These are phyloP conservation scores for Xenopus laevis DNA, from an alignment of 2,113 vertebrate species.

Conservation along the genomic window DNA sequence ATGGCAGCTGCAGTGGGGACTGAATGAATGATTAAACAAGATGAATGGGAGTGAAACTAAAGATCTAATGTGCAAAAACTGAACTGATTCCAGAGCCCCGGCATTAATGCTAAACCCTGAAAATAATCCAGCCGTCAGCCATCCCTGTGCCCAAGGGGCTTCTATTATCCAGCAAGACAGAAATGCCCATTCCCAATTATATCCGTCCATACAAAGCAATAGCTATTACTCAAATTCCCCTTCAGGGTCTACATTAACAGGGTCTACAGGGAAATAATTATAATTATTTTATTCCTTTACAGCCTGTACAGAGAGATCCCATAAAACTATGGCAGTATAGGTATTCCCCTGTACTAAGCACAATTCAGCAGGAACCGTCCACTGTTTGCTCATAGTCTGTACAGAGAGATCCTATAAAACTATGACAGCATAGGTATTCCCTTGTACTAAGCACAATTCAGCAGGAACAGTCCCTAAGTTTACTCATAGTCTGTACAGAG, in stretches of 20 bases:
- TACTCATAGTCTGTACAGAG: too few relatives aligned
- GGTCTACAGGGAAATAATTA: too few relatives aligned
- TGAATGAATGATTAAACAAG: constrained; percentile 17
- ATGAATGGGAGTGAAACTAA: background rate
- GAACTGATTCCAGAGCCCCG: background rate
- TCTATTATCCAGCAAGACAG: background rate
- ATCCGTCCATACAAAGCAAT: background rate
- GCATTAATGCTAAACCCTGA: constrained; percentile 1
- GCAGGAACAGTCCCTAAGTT: too few relatives aligned
- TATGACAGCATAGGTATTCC: too few relatives aligned
- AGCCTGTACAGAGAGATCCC: too few relatives aligned
- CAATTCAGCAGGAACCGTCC: too few relatives aligned
- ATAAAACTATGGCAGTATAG: too few relatives aligned
- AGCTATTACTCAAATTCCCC: background rate
- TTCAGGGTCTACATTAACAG: background rate
- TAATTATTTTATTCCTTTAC: too few relatives aligned
- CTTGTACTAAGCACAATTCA: too few relatives aligned
- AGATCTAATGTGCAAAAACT: background rate
- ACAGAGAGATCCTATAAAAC: too few relatives aligned
- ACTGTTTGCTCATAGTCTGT: too few relatives aligned
- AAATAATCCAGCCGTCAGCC: background rate
- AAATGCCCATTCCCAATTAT: background rate
- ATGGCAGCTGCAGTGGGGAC: background rate
- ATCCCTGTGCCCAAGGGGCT: background rate
- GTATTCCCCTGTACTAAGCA: too few relatives aligned